Evolutionary conservation across 53 echinoderm and acorn worm genomes (phyloP).

Genomic region (Pentamera pediparva): DNA sequence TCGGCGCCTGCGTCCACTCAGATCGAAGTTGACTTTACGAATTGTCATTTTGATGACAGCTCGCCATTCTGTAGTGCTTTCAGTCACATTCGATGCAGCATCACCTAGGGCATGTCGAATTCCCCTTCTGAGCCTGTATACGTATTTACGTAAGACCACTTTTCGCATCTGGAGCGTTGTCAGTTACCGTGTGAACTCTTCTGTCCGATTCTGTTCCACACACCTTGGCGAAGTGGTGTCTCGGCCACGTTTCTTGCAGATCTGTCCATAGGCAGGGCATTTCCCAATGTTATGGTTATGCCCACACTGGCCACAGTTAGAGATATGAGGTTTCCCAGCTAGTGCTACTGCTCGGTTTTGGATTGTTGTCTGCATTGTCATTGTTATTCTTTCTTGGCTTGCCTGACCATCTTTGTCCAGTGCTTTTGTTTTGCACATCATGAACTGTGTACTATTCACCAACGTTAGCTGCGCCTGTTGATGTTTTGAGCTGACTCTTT

Average conservation of each 20-base stretch:
- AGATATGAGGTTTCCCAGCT: not conserved
- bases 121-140: too few relatives aligned
- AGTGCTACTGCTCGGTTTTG: not conserved
- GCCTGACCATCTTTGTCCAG: not conserved
- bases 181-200: not conserved
- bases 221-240: not conserved
- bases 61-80: constrained; percentile 25
- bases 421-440: not conserved
- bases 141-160: too few relatives aligned
- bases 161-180: not conserved
- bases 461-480: not conserved
- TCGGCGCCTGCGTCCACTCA: constrained; percentile 53
- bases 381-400: not conserved
- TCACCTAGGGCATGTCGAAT: not conserved
- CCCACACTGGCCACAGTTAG: constrained; percentile 20
- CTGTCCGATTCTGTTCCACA: not conserved
- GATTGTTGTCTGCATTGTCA: not conserved
- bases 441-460: not conserved
- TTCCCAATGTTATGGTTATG: not conserved
- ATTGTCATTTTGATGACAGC: not conserved
- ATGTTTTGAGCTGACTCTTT: not conserved
- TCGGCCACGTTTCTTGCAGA: not conserved
- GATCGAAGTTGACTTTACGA: constrained; percentile 28
- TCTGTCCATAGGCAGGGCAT: constrained; percentile 22
- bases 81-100: not conserved